phyloP scores from a whole-genome alignment of 2,888 invertebrate species.

The Ochropacha duplaris region DNA sequence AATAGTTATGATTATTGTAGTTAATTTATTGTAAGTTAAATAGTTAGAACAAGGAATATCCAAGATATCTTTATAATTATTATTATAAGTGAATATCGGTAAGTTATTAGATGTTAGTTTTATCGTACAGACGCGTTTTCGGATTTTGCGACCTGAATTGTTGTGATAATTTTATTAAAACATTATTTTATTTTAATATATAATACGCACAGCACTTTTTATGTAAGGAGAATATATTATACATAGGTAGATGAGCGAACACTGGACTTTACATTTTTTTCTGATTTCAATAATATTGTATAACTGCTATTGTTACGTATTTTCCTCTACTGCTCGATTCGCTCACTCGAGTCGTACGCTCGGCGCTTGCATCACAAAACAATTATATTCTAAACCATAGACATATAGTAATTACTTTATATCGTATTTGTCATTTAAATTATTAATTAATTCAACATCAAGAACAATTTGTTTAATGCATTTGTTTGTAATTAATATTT shows the following conservation, averaged over 20 bases:
- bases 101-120: slow-evolving; percentile 61
- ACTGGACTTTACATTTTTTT: no score
- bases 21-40: slow-evolving; percentile 74
- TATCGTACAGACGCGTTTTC: slow-evolving; percentile 55
- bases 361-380: background rate
- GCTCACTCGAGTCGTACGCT: background rate
- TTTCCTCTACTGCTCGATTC: background rate
- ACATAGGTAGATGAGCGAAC: no score
- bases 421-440: background rate
- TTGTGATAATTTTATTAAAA: slow-evolving; percentile 11
- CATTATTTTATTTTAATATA: slow-evolving; percentile 1
- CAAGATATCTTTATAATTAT: slow-evolving; percentile 75
- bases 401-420: no score
- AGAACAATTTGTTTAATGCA: no score
- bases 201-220: background rate
- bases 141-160: slow-evolving; percentile 57
- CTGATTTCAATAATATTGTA: no score
- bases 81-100: slow-evolving; percentile 53
- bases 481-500: no score
- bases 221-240: background rate
- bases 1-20: slow-evolving; percentile 68
- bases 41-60: slow-evolving; percentile 73
- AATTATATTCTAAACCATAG: background rate
- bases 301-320: background rate
- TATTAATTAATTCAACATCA: no score